Base-by-base conservation (phyloP, 2,113 vertebrate genomes). In the Lipotes vexillifer region DNA sequence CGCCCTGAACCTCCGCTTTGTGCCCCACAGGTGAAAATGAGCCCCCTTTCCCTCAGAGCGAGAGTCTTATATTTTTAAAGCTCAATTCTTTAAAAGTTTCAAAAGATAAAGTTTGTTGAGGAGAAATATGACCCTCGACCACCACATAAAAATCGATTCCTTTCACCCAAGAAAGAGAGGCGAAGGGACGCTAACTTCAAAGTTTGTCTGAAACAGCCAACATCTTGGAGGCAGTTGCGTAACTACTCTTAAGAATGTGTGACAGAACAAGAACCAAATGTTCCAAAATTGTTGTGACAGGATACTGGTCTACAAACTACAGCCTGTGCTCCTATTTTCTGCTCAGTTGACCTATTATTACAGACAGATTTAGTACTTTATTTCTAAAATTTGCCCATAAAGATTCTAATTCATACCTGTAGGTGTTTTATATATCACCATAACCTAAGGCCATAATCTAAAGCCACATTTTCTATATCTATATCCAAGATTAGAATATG, bases 201-300 rank as follows among this genome's bases (percentile, higher is more conserved):
- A 92, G 71, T 88, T 71, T 80, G 77, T 80, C 31, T 88, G 33
- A 44, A 77, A 84, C 66, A 93, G 86, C 57, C 36, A 93, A 27
- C 33, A 49, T 92, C 82, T 78, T 69, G 31, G 44, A 94, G n/a
- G 85, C 77, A 57, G 87, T 94, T 96, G 94, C 93, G 31, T 75
- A 97, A 87, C 72, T 65, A 2, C 77, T 83, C 59, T 80, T 49
- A 93, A 96, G 66, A 91, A 98, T 55, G 94, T 95, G 97, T 95
- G 93, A 86, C 82, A 95, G 80, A 88, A 93, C 81, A 82, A 57
- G 52, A 97, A 85, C 96, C 97, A 97, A 93, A 96, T 74, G 85
- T 15, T 85, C 55, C 91, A 49, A 84, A 96, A 85, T 36, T 92
- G 61, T 72, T 72, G 93, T 63, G 72, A 82, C 93, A 96, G 82